Base-by-base conservation (phyloP, 2,888 invertebrate genomes). In the Rhodophaea formosa region DNA sequence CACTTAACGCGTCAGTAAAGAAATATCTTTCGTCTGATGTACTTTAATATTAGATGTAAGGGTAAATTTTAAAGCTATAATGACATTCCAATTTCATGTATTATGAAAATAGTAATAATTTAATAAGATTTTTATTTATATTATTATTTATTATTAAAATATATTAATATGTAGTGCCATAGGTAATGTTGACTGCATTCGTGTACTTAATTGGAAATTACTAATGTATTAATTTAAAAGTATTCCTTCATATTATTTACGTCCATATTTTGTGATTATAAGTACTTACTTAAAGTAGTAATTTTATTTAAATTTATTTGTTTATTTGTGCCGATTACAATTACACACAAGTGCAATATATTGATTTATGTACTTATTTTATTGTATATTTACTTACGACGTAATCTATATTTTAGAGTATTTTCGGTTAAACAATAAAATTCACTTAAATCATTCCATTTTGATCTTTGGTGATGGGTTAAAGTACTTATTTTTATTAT, bases 91-190 rank as follows among this genome's bases (percentile, higher is more conserved):
- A 64, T 60, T 59, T 42, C 44, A 46, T 53, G 49, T 59, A 59
- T 64, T 64, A 63, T 61, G 56, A 62, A 59, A 58, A 61, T 62
- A 64, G 54, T 59, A 65, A 62, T 66, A 62, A 62, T 66, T 59
- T 57, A 59, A 59, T 62, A 60, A 60, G 61, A 58, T 63, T 65
- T 61, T 64, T 66, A 61, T 66, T 62, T 68, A 64, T 67, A 68
- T 69, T 69, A 54, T 60, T 60, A 63, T 66, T 68, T 69, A 72
- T 69, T 15, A 51, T 68, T 65, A 29, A 42, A 66, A 67, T 71
- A 71, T 71, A 71, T 72, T 77, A 72, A 75, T 69, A 69, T 67
- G 68, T 84, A 86, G 86, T 88, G 87, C 87, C 87, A 88, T 88
- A 86, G 78, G 77, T 76, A 71, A 64, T 62, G 65, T 70, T 64